Percentiles rank a stretch among this genome's conserved stretches.
These are phyloP conservation scores for Rhopalosiphum padi DNA, from an alignment of 1,140 invertebrate species.

Conservation along the genomic window DNA sequence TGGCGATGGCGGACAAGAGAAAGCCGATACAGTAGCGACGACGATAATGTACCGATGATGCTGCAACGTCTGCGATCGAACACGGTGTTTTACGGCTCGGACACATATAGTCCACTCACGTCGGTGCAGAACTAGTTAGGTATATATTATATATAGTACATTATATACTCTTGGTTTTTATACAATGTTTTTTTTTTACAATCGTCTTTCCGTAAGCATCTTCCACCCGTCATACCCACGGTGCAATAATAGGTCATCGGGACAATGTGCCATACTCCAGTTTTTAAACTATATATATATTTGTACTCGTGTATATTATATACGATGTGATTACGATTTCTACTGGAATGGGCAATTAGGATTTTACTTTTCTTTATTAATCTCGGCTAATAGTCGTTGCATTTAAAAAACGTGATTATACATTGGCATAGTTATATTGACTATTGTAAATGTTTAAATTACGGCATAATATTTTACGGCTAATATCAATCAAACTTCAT, in stretches of 20 bases:
- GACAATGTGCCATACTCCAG: constrained; percentile 49
- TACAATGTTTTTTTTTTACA: not conserved
- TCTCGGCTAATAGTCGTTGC: not conserved
- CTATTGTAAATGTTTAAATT: too few species aligned
- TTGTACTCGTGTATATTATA: not conserved
- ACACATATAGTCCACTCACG: constrained; percentile 33
- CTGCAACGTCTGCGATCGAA: not conserved
- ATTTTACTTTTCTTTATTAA: constrained; percentile 28
- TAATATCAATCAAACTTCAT: not conserved
- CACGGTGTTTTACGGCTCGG: constrained; percentile 28
- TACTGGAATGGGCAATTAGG: not conserved
- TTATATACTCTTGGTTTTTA: constrained; percentile 44
- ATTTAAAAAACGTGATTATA: not conserved
- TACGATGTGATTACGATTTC: constrained; percentile 46
- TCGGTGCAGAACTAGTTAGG: not conserved
- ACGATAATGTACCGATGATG: constrained; percentile 21
- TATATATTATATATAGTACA: not conserved
- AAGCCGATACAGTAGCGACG: constrained; percentile 3
- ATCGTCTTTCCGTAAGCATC: constrained; percentile 8
- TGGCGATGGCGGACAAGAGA: not conserved
- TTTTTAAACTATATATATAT: not conserved
- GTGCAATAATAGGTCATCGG: constrained; percentile 48
- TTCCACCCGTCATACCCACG: not conserved
- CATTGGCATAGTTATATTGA: not conserved
- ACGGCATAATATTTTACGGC: not conserved